Evolutionary conservation across 2,113 vertebrate genomes (phyloP), one percentile per base, ranked within the genome.

Genomic region (Rissa tridactyla): DNA sequence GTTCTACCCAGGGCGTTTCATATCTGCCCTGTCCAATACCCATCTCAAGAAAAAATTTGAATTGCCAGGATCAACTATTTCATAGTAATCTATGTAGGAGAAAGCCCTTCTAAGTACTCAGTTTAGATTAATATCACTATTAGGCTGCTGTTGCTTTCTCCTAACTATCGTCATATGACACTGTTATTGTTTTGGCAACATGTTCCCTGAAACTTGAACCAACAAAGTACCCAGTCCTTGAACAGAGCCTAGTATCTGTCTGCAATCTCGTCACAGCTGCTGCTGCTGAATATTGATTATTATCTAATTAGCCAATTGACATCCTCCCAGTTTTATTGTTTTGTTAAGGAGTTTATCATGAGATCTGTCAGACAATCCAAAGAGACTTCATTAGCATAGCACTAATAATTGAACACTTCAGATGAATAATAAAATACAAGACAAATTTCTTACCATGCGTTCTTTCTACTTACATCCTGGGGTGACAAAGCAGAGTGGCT

Each of bases 351-450:
- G 69, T 81, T 90, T 94, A 94, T 92, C 70, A 27, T 25, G 11
- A 87, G 36, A 82, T 95, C 80, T 84, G 61, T 72, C 77, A 94
- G 70, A 89, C 47, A 87, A 89, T 75, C 57, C 42, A 68, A 52
- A 77, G 72, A 22, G 16, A 64, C 49, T 92, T 97, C 10, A 87
- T 89, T 87, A 95, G 47, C 44, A 71, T 42, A 84, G 29, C 38
- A 27, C 38, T 87, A 68, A 64, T 89, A 89, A 89, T 23, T 91
- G 81, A 94, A 92, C 26, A 57, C 65, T 79, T 73, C 0, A 14
- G 61, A 87, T 82, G 65, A 94, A 60, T 89, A 65, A 91, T 84
- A 79, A 94, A 92, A 89, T 52, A 40, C 32, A 80, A 92, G 47
- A 79, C n/a, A 54, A 42, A 88, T 49, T 78, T 78, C 80, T 94